Evolutionary conservation across 2,113 vertebrate species (phyloP), one percentile per base, ranked within the genome.

Genomic region (Aldabrachelys gigantea): DNA sequence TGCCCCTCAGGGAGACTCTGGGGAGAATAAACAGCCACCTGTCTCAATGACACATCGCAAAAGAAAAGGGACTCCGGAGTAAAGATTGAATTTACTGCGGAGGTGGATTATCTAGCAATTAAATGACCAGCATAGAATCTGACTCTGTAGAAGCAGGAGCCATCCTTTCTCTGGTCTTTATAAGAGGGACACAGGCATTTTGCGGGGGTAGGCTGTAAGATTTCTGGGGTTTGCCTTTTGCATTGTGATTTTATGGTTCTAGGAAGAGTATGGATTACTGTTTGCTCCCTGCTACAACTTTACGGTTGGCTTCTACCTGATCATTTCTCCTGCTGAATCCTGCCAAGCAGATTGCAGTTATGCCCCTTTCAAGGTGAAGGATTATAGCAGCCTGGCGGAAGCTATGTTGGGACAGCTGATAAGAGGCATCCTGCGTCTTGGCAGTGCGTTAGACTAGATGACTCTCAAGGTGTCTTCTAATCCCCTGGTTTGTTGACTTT

Each of bases 151-250:
- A 65, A 91, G 3, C 62, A 82, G 2, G 87, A 59, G 4, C 52
- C 52, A 52, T 6, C 2, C 52, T 52, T 52, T 52, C 52, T 52
- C 3, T 4, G 1, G 24, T 59, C 4, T 19, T n/a, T 85, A 2
- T 1, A 57, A 59, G 9, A 85, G 5, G 16, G 22, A 94, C 8
- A 12, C 4, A 96, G 87, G 54, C 9, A 54, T 0, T 29, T 62
- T 29, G 3, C 16, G 3, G 3, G 2, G 2, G 17, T 52, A 69
- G 57, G 57, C n/a, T n/a, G 6, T 69, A 69, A 38, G 31, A n/a
- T 88, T 72, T 24, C 2, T 17, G 4, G 52, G 72, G 16, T 6
- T 10, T 29, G 6, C 12, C 2, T 2, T 4, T 11, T 3, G 3
- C 16, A 85, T 90, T 54, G 13, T 13, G 17, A 83, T 91, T 90